Base-by-base conservation (phyloP, 1,140 invertebrate genomes). In the Asbolus verrucosus region DNA sequence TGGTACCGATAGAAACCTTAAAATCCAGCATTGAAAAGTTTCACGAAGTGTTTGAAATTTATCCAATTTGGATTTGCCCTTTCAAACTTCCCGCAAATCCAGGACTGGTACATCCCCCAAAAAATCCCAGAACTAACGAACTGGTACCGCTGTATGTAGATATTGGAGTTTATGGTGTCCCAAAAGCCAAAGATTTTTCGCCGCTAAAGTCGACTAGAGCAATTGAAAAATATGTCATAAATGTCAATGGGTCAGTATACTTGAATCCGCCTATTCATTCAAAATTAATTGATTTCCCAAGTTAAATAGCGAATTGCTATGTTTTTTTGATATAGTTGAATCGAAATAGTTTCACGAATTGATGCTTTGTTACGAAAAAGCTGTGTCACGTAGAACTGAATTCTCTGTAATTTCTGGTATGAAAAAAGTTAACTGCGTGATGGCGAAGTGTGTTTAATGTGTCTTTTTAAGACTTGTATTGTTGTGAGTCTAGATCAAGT, bases 21-120 rank as follows among this genome's bases (percentile, higher is more conserved):
- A 84, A 87, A 72, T 82, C 88, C 1, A 84, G 89, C 11, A 81
- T 95, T 0, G 67, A 85, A 11, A 79, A 87, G 16, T 91, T 94
- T 76, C 85, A 94, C 77, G 79, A 89, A 8, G 86, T 90, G 75
- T 84, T 93, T 63, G 81, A 92, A 82, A 86, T 94, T 16, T 95
- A 94, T 79, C 93, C 93, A 0, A 81, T 95, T 2, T 95, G 93
- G 93, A 76, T 95, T 30, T 95, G 93, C 80, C 92, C 93, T 0
- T 93, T 94, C 77, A 88, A 86, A 76, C 78, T 94, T 65, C 87
- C 86, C 24, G 82, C 85, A 27, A 81, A 88, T 27, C 91, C 91
- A 1, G 93, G 93, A 6, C 87, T 94, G 81, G 81, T 94, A 18
- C 87, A 88, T 75, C 85, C 89, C 1, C 62, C 19, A 15, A 70